A percentile compares a stretch with the other conserved stretches of the same genome.
Conservation (phyloP, 2,113 vertebrate species). For the Pungitius pungitius region DNA sequence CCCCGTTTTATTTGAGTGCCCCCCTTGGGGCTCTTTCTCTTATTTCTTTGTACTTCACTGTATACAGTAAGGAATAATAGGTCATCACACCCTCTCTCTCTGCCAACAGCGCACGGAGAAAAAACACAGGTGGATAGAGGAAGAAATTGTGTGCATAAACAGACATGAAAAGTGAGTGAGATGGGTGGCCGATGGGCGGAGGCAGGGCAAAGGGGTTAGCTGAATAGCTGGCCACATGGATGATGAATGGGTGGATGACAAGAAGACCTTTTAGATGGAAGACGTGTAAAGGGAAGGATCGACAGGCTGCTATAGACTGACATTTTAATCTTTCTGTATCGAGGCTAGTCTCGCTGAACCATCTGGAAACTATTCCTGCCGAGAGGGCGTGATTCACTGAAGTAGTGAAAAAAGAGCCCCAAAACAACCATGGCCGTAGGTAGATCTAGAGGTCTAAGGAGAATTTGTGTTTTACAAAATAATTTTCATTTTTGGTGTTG, state of each 20-base stretch:
- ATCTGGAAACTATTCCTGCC: neutral
- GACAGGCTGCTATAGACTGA: slow-evolving; percentile 7
- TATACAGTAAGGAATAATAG: slow-evolving; percentile 22
- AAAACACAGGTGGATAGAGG: slow-evolving; percentile 47
- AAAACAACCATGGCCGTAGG: neutral
- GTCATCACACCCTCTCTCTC: slow-evolving; percentile 16
- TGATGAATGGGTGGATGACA: slow-evolving; percentile 45
- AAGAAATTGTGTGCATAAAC: slow-evolving; percentile 42
- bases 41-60: slow-evolving; percentile 9
- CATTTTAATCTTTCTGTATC: slow-evolving; percentile 18
- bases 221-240: slow-evolving; percentile 40
- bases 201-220: neutral
- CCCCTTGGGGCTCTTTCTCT: neutral
- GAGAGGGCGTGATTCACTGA: neutral
- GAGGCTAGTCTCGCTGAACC: neutral
- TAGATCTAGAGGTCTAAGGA: neutral
- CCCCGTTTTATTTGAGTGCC: slow-evolving; percentile 2
- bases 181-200: slow-evolving; percentile 41
- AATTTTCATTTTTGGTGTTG: too few relatives aligned
- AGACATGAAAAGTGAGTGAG: slow-evolving; percentile 49
- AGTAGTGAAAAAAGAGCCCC: neutral
- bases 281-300: slow-evolving; percentile 2
- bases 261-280: slow-evolving; percentile 19
- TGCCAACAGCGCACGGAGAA: slow-evolving; percentile 56
- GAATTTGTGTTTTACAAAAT: neutral